Evolutionary conservation across 2,888 invertebrate genomes (phyloP), one percentile per base, ranked within the genome.

Genomic region (Cheiracanthium punctorium): DNA sequence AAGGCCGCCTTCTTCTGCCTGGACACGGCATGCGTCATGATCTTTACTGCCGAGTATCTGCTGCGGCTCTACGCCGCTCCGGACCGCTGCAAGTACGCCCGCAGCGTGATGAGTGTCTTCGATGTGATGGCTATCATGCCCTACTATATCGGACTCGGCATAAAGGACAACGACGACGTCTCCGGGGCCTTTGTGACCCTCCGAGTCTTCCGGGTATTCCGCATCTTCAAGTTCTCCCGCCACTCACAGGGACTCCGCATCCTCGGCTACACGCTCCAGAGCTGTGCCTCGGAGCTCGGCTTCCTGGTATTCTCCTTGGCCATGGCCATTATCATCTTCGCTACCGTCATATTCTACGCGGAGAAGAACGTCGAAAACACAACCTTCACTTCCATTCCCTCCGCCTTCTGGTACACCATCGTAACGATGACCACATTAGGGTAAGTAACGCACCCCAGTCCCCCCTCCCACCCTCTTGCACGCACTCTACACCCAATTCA

Each of bases 381-480:
- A 80, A 96, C 96, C 92, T 99, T 99, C 94, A 99, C 98, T 89
- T 98, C 98, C 92, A 99, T 99, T 93, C 99, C 99, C 87, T 98
- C 98, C 80, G 98, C 99, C 90, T 99, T 99, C 93, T 99, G 99
- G 99, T 99, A 99, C 94, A 99, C 99, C 91, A 99, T 99, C 91
- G 99, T 99, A 91, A 99, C 99, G 90, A 99, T 99, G 98, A 99
- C 99, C 88, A 99, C 99, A 72, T 93, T 99, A 89, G 98, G 99
- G 98, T 99, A 93, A 96, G 97, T 95, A 86, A 7, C 10, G n/a
- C 37, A n/a, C 32, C 30, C 4, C 5, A 20, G 5, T 8, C 24
- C 14, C 4, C 37, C 10, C 10, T 37, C 37, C n/a, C 17, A 17
- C 58, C 14, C 43, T 14, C 43, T 14, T 43, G 8, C 43, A 43